Conservation (phyloP, 92 coral and sea anemone genomes). For the Montipora capitata region DNA sequence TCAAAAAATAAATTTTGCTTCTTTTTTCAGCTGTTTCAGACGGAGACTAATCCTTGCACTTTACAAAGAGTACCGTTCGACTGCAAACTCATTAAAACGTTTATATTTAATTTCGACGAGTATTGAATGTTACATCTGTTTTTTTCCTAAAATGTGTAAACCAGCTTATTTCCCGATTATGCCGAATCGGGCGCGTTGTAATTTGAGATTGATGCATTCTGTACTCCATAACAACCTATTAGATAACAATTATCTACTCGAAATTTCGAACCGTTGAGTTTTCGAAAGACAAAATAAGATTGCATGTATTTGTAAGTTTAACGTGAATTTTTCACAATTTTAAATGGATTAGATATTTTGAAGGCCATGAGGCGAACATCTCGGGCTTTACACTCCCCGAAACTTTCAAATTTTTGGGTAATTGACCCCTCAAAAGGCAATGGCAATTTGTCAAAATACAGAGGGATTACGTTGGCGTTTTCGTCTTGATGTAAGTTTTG, state of each 20-base stretch:
- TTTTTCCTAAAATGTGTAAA: constrained; percentile 9
- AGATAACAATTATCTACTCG: constrained; percentile 24
- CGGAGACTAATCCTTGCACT: not conserved
- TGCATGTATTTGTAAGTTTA: too few relatives aligned
- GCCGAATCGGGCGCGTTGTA: not conserved
- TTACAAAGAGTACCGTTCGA: not conserved
- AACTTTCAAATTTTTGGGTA: constrained; percentile 24
- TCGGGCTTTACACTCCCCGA: not conserved
- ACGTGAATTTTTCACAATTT: too few relatives aligned
- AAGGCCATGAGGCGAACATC: too few relatives aligned
- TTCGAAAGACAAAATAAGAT: too few relatives aligned
- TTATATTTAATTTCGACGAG: constrained; percentile 9
- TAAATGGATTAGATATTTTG: too few relatives aligned
- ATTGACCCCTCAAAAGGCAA: constrained; percentile 25
- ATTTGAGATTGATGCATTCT: constrained; percentile 6
- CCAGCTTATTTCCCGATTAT: constrained; percentile 14
- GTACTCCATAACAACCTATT: constrained; percentile 8
- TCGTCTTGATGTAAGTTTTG: constrained; percentile 29
- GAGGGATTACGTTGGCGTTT: not conserved
- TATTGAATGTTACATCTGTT: constrained; percentile 44
- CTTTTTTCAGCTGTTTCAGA: not conserved
- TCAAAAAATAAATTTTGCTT: not conserved
- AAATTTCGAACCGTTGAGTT: too few relatives aligned
- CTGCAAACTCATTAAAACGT: constrained; percentile 22
- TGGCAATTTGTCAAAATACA: constrained; percentile 36